These are phyloP conservation scores for Isaurus tuberculatus DNA, from an alignment of 92 coral and sea anemone genomes.

Conservation along the genomic window DNA sequence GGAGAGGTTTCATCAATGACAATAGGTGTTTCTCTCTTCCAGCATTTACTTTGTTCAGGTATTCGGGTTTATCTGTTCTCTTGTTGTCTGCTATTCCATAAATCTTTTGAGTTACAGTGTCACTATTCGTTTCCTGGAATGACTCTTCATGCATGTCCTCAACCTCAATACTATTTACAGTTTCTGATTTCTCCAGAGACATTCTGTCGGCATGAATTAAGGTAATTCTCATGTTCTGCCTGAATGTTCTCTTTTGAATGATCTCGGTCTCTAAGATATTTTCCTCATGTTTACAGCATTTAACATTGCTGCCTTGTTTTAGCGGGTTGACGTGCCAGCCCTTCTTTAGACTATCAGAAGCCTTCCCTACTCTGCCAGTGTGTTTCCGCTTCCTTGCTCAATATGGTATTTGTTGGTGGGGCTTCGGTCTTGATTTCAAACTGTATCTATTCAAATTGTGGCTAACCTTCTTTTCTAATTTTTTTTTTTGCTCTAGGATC, in stretches of 20 bases:
- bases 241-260: neutral
- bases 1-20: neutral
- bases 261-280: neutral
- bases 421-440: neutral
- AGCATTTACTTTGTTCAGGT: neutral
- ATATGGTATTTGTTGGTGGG: neutral
- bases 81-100: neutral
- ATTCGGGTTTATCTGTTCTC: neutral
- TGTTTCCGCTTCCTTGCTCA: neutral
- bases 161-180: neutral
- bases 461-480: neutral
- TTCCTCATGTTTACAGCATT: neutral
- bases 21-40: neutral
- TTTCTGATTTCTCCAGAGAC: neutral
- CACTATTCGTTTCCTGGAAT: too few relatives aligned
- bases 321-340: neutral
- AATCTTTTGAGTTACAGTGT: too few relatives aligned
- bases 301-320: neutral
- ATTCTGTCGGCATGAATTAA: neutral
- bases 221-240: neutral
- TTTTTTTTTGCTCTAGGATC: constrained; percentile 26
- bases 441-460: neutral
- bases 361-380: neutral
- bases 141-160: neutral
- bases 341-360: neutral